phyloP scores from a whole-genome alignment of 2,888 invertebrate genomes.

The Mesopsocus fuscifrons region DNA sequence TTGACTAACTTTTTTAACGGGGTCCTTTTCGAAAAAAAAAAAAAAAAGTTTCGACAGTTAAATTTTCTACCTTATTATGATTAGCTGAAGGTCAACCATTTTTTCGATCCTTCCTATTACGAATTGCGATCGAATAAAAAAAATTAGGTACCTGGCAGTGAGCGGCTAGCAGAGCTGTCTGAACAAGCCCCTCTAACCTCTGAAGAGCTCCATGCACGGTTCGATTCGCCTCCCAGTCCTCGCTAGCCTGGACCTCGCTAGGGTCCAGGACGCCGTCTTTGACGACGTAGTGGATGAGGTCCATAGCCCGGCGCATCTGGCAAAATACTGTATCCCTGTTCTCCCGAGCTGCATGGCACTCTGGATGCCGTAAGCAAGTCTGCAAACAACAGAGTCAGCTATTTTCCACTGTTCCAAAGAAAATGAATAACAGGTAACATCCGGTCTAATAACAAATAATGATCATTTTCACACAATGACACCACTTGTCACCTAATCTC shows the following conservation, averaged over 20 bases:
- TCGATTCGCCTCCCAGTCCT: constrained; percentile 41
- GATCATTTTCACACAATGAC: too few relatives aligned
- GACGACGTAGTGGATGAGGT: constrained; percentile 91
- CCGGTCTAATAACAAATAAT: too few relatives aligned
- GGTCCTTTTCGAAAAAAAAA: too few relatives aligned
- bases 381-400: constrained; percentile 23
- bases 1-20: too few relatives aligned
- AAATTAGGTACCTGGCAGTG: neutral
- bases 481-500: too few relatives aligned
- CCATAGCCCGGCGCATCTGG: constrained; percentile 93
- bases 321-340: constrained; percentile 96
- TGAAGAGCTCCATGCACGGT: constrained; percentile 67
- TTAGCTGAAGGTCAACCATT: too few relatives aligned
- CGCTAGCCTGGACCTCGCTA: constrained; percentile 25
- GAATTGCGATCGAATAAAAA: too few relatives aligned
- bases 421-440: too few relatives aligned
- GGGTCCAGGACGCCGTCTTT: constrained; percentile 78
- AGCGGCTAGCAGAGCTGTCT: constrained; percentile 50
- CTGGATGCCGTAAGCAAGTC: constrained; percentile 87
- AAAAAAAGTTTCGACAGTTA: constrained; percentile 9
- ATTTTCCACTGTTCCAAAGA: too few relatives aligned
- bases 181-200: constrained; percentile 68
- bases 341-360: constrained; percentile 78
- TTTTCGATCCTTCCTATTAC: too few relatives aligned
- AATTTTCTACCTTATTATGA: too few relatives aligned